These are phyloP conservation scores for Neodiprion virginianus DNA, from an alignment of 1,140 invertebrate species.

Conservation along the genomic window DNA sequence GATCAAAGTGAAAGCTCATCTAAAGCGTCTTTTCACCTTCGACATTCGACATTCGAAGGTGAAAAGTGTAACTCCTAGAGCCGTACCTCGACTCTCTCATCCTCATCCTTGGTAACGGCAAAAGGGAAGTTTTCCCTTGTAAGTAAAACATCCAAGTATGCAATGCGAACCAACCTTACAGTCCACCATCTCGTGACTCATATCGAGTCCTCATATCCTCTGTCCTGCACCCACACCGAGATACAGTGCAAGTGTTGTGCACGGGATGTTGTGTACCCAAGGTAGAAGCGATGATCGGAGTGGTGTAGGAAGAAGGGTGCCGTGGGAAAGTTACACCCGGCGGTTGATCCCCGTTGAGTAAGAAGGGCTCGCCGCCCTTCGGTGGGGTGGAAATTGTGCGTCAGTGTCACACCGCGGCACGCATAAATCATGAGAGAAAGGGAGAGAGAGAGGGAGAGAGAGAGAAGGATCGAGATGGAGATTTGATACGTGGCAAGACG, in stretches of 20 bases:
- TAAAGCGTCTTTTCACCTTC: too few species aligned
- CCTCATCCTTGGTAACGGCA: background rate
- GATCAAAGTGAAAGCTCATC: too few species aligned
- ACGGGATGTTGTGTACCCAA: background rate
- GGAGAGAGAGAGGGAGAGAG: background rate
- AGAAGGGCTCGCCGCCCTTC: background rate
- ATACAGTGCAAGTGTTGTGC: too few species aligned
- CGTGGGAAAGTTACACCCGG: constrained; percentile 8
- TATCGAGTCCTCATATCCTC: too few species aligned
- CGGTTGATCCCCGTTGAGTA: background rate
- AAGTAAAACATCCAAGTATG: background rate
- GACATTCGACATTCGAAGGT: too few species aligned
- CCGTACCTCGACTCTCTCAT: background rate
- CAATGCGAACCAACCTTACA: background rate
- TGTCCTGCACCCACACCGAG: too few species aligned
- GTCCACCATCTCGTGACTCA: too few species aligned
- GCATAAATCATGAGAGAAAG: constrained; percentile 13
- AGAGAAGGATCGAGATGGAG: background rate
- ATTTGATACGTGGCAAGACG: background rate
- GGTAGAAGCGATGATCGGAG: background rate
- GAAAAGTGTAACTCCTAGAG: too few species aligned
- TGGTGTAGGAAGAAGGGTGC: background rate
- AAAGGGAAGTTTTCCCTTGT: background rate
- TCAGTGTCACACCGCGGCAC: constrained; percentile 9
- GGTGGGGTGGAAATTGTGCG: background rate